phyloP scores from a whole-genome alignment of 2,888 invertebrate species.

The Trilocha varians region DNA sequence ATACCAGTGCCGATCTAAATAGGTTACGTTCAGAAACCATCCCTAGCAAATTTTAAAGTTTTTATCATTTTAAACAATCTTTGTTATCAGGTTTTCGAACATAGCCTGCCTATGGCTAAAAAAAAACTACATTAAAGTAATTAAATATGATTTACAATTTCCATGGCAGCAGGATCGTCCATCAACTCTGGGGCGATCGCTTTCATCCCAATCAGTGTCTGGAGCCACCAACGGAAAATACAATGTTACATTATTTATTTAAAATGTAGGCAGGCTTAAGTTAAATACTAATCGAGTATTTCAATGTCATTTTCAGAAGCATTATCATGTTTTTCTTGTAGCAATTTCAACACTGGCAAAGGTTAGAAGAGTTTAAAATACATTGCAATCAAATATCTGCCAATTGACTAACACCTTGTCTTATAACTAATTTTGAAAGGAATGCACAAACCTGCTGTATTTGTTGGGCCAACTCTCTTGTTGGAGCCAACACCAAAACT shows the following conservation, averaged over 20 bases:
- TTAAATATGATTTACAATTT: constrained; percentile 56
- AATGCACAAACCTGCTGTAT: constrained; percentile 80
- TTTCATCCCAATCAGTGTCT: constrained; percentile 66
- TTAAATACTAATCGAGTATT: too few relatives aligned
- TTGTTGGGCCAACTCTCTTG: constrained; percentile 91
- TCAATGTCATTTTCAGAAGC: too few relatives aligned
- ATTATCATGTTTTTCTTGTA: not conserved
- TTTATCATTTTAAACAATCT: constrained; percentile 10
- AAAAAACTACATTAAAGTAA: constrained; percentile 43
- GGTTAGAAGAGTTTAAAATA: not conserved
- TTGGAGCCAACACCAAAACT: constrained; percentile 90
- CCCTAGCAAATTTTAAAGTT: constrained; percentile 22
- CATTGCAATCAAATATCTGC: not conserved
- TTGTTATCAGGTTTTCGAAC: constrained; percentile 61
- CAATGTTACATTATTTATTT: constrained; percentile 13
- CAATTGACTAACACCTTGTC: not conserved
- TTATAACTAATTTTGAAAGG: not conserved
- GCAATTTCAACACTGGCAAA: not conserved
- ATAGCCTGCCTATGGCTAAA: constrained; percentile 60
- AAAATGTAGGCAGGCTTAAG: not conserved
- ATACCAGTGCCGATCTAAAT: constrained; percentile 21
- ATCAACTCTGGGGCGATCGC: constrained; percentile 58
- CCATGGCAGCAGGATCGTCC: constrained; percentile 53
- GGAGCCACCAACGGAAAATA: constrained; percentile 49
- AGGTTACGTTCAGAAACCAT: constrained; percentile 71